phyloP scores from a whole-genome alignment of 2,888 invertebrate genomes.

The Lacanobia oleracea region DNA sequence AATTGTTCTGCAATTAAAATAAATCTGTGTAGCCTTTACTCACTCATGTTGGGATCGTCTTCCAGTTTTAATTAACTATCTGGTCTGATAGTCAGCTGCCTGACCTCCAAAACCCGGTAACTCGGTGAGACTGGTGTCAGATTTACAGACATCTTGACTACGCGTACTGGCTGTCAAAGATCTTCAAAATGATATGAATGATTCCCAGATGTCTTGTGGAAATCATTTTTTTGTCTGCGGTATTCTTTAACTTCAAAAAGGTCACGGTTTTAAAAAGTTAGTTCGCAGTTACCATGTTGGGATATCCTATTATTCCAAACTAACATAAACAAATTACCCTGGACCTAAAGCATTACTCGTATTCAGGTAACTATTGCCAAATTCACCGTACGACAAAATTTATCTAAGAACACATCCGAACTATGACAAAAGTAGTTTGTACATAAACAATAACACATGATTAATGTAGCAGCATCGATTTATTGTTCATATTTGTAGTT shows the following conservation, averaged over 20 bases:
- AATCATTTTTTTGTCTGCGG: no score
- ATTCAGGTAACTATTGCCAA: constrained; percentile 55
- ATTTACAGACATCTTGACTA: no score
- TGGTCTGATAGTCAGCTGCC: no score
- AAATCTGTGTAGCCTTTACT: not conserved
- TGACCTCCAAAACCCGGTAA: not conserved
- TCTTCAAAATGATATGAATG: no score
- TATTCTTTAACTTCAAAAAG: not conserved
- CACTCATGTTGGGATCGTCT: no score
- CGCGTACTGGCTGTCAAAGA: no score
- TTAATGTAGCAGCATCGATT: constrained; percentile 81
- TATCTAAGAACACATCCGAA: constrained; percentile 60
- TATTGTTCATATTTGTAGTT: constrained; percentile 81
- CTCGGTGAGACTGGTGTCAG: no score
- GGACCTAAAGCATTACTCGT: constrained; percentile 31
- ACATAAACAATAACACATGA: constrained; percentile 79
- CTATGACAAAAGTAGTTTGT: constrained; percentile 69
- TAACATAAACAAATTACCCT: constrained; percentile 18
- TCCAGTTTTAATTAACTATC: no score
- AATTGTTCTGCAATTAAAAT: not conserved
- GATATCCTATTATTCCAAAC: not conserved
- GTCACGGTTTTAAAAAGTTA: not conserved
- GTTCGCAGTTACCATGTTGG: not conserved
- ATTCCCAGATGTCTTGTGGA: no score
- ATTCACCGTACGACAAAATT: constrained; percentile 45